Conservation (phyloP, 2,888 invertebrate species). For the Dysmachus trigonus region DNA sequence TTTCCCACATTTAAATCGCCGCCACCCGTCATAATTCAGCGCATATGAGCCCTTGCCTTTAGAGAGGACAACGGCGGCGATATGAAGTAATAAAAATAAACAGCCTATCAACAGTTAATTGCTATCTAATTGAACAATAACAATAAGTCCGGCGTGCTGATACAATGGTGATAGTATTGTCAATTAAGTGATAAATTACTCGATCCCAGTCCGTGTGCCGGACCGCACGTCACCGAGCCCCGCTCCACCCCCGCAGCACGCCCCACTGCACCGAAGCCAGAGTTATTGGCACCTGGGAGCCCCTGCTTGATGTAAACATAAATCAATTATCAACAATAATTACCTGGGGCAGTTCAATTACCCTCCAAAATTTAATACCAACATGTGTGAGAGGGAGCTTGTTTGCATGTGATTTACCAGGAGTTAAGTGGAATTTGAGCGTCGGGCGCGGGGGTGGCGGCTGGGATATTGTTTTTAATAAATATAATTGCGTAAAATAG, state of each 20-base stretch:
- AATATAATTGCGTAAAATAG: neutral
- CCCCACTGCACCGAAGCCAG: neutral
- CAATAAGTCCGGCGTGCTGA: constrained; percentile 46
- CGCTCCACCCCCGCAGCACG: neutral
- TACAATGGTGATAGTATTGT: constrained; percentile 46
- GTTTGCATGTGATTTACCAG: constrained; percentile 29
- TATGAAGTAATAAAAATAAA: constrained; percentile 45
- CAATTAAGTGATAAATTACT: constrained; percentile 48
- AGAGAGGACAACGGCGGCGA: neutral
- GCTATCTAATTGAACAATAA: constrained; percentile 50
- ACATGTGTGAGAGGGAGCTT: constrained; percentile 22
- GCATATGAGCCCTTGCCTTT: neutral
- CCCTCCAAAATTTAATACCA: constrained; percentile 42
- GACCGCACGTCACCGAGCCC: neutral
- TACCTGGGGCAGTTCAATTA: constrained; percentile 54
- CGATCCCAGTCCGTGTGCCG: neutral
- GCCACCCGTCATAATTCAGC: neutral
- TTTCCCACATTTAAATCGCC: neutral
- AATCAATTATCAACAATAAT: constrained; percentile 56
- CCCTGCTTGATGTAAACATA: constrained; percentile 53
- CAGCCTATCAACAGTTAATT: constrained; percentile 48
- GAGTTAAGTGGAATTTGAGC: constrained; percentile 15
- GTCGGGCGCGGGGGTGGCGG: neutral
- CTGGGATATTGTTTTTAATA: constrained; percentile 16
- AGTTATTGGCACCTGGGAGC: constrained; percentile 48